Evolutionary conservation across 1,140 invertebrate species (phyloP).

Genomic region (Aphidius gifuensis): DNA sequence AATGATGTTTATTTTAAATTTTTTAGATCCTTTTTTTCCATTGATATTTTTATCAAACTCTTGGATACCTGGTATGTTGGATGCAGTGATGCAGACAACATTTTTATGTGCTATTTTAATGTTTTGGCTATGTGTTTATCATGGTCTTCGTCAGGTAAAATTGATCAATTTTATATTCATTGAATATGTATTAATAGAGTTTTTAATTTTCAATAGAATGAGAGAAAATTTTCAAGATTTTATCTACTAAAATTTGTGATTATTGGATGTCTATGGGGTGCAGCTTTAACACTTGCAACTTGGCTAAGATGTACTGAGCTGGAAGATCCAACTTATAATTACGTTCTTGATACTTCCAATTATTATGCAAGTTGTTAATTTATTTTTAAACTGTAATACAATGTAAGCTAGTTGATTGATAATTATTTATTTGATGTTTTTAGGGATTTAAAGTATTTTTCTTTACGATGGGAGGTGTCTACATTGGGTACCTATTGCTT

Average conservation of each 20-base stretch:
- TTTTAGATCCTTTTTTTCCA: conserved; percentile 92
- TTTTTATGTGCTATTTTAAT: conserved; percentile 84
- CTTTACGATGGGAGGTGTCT: conserved; percentile 78
- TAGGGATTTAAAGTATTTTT: conserved; percentile 85
- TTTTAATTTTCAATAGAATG: conserved; percentile 63
- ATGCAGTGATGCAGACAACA: conserved; percentile 85
- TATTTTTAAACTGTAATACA: conserved; percentile 5
- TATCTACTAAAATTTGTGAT: conserved; percentile 89
- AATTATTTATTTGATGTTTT: conserved; percentile 40
- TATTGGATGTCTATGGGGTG: conserved; percentile 83
- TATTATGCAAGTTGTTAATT: conserved; percentile 70
- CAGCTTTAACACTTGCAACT: conserved; percentile 78
- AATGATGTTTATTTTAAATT: background rate
- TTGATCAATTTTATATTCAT: conserved; percentile 16
- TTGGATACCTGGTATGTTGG: conserved; percentile 86
- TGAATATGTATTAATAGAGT: background rate
- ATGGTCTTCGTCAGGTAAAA: conserved; percentile 84
- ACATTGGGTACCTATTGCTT: conserved; percentile 80
- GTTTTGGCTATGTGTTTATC: conserved; percentile 94
- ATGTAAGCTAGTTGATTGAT: background rate
- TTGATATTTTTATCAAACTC: conserved; percentile 86
- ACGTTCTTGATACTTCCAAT: conserved; percentile 81
- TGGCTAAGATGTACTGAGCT: conserved; percentile 89
- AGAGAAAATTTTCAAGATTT: conserved; percentile 79
- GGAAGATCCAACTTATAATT: conserved; percentile 90